These are phyloP conservation scores for Cranoglanis bouderius DNA, from an alignment of 2,113 vertebrate genomes.

Conservation along the genomic window DNA sequence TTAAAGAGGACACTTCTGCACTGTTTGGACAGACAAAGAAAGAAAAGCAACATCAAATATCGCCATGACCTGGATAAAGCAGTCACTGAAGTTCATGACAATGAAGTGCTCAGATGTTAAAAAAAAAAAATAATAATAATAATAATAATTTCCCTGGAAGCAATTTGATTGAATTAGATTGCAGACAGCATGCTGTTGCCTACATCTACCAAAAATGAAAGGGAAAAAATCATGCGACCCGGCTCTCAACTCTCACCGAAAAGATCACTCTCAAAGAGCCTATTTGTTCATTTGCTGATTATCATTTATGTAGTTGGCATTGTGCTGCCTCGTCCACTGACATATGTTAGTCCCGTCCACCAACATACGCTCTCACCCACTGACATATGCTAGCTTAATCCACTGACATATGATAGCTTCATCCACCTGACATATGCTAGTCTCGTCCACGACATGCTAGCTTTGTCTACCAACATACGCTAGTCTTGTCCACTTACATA, in stretches of 20 bases:
- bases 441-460: neutral
- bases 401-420: neutral
- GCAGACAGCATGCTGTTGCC: neutral
- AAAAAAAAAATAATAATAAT: neutral
- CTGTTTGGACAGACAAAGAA: neutral
- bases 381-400: neutral
- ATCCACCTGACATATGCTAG: neutral
- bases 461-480: neutral
- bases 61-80: neutral
- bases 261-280: neutral
- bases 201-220: neutral
- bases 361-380: neutral
- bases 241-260: neutral
- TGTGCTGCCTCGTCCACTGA: neutral
- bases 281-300: neutral
- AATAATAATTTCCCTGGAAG: neutral
- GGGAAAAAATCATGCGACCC: neutral
- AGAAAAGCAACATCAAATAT: neutral
- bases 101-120: neutral
- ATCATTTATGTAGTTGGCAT: neutral
- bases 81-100: neutral
- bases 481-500: neutral
- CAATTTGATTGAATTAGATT: neutral
- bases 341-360: neutral
- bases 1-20: neutral